phyloP scores from a whole-genome alignment of 2,888 invertebrate genomes.

The Parochlus steinenii region DNA sequence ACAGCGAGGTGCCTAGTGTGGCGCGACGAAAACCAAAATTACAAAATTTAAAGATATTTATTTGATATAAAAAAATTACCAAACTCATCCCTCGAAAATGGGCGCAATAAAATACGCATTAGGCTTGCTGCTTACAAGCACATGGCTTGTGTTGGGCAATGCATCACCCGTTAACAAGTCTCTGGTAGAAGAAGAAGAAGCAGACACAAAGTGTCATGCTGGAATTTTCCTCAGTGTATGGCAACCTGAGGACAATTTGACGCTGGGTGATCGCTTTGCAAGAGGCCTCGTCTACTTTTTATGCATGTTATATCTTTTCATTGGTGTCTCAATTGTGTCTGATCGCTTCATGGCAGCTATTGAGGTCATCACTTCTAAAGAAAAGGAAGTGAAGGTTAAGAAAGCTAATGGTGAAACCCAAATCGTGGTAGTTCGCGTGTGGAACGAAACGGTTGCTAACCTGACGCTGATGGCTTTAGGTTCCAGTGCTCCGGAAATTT shows the following conservation, averaged over 20 bases:
- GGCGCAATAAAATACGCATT: too few species aligned
- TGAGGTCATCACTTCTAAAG: slow-evolving; percentile 96
- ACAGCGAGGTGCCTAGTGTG: too few species aligned
- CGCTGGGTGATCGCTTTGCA: slow-evolving; percentile 57
- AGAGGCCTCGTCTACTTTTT: slow-evolving; percentile 85
- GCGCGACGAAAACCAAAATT: too few species aligned
- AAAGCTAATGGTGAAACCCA: slow-evolving; percentile 76
- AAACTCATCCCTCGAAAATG: too few species aligned
- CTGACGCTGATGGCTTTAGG: slow-evolving; percentile 97
- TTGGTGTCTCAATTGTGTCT: slow-evolving; percentile 96
- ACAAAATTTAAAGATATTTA: too few species aligned
- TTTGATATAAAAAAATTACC: too few species aligned
- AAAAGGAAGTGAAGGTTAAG: slow-evolving; percentile 84
- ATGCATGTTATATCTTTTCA: slow-evolving; percentile 81
- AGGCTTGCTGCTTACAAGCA: too few species aligned
- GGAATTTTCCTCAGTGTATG: slow-evolving; percentile 72
- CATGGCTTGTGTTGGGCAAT: too few species aligned
- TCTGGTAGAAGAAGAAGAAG: too few species aligned
- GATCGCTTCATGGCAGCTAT: slow-evolving; percentile 99
- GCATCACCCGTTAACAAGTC: too few species aligned
- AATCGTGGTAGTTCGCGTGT: slow-evolving; percentile 82
- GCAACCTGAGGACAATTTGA: slow-evolving; percentile 64
- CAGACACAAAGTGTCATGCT: too few species aligned
- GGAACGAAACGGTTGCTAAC: slow-evolving; percentile 99
- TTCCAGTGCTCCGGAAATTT: slow-evolving; percentile 95